Evolutionary conservation across 2,797 vertebrate genomes (phyloP).

Genomic region (Scomberomorus guttatus): DNA sequence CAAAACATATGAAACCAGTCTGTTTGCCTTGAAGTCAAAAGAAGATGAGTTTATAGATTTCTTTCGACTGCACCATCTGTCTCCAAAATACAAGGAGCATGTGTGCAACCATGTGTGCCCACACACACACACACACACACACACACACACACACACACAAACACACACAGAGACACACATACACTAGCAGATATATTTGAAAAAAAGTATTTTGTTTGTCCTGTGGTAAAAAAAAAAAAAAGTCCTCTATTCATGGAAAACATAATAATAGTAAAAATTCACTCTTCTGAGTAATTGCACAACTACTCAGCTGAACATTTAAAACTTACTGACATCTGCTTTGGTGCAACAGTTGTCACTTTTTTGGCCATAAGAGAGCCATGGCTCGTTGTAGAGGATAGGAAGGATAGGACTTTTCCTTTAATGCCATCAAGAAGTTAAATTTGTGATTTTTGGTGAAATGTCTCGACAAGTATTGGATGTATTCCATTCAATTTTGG

Average conservation of each 20-base stretch:
- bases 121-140: background rate
- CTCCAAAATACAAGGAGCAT: slow-evolving; percentile 30
- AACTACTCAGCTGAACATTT: background rate
- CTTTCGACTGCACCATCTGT: slow-evolving; percentile 36
- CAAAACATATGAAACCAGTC: slow-evolving; percentile 45
- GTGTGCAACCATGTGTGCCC: background rate
- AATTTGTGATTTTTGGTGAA: too few species aligned
- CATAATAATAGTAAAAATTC: background rate
- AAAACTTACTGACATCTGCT: slow-evolving; percentile 7
- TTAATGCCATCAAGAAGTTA: too few species aligned
- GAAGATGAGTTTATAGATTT: slow-evolving; percentile 67
- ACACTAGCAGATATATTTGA: background rate
- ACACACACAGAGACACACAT: background rate
- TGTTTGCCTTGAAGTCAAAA: slow-evolving; percentile 60
- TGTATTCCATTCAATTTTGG: too few species aligned
- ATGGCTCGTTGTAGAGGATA: too few species aligned
- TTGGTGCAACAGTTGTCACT: background rate
- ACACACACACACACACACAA: background rate
- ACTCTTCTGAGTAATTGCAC: slow-evolving; percentile 10
- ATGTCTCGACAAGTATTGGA: too few species aligned
- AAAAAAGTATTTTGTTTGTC: slow-evolving; percentile 2
- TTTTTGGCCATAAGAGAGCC: background rate
- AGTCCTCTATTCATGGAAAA: background rate
- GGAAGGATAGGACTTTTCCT: too few species aligned
- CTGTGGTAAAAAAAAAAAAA: background rate